Percentiles rank a stretch among this genome's conserved stretches.
Evolutionary conservation across 2,888 invertebrate species (phyloP).

Genomic region (Chymomyza procnemis): DNA sequence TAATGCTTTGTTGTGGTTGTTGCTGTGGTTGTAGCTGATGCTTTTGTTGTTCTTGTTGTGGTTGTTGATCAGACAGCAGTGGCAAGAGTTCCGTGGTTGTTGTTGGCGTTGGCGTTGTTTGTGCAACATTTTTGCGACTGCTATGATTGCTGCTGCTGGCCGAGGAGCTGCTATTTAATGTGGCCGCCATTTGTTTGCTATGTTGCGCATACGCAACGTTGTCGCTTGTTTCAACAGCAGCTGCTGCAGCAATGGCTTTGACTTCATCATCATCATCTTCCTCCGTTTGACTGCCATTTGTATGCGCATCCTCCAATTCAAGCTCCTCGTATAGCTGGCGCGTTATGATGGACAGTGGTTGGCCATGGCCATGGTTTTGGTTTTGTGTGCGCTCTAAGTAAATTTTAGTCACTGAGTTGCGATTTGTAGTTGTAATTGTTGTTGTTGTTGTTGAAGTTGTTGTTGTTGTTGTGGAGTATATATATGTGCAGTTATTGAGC

Average conservation of each 20-base stretch:
- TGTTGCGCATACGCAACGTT: slow-evolving; percentile 71
- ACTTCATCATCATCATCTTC: slow-evolving; percentile 42
- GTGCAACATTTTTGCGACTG: slow-evolving; percentile 21
- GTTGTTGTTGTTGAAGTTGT: neutral
- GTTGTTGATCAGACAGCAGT: slow-evolving; percentile 31
- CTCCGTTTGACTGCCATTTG: slow-evolving; percentile 56
- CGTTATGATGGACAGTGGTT: slow-evolving; percentile 38
- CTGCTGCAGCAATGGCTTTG: slow-evolving; percentile 35
- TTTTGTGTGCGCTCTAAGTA: slow-evolving; percentile 51
- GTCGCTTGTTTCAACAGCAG: slow-evolving; percentile 31
- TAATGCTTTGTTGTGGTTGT: slow-evolving; percentile 61
- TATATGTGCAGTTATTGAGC: neutral
- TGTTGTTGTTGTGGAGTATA: neutral
- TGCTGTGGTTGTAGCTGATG: slow-evolving; percentile 34
- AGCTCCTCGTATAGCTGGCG: slow-evolving; percentile 59
- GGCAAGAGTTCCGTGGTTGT: slow-evolving; percentile 11
- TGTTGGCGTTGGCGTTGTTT: slow-evolving; percentile 7
- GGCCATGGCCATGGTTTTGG: slow-evolving; percentile 21
- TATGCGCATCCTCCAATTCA: slow-evolving; percentile 59
- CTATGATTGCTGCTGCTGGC: slow-evolving; percentile 39
- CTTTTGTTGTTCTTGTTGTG: slow-evolving; percentile 13
- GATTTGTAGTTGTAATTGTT: slow-evolving; percentile 21
- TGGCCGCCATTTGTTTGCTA: slow-evolving; percentile 44
- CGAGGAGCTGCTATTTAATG: slow-evolving; percentile 47
- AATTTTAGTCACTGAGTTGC: slow-evolving; percentile 64